Evolutionary conservation across 2,888 invertebrate genomes (phyloP).

Genomic region (Cyaniris semiargus): DNA sequence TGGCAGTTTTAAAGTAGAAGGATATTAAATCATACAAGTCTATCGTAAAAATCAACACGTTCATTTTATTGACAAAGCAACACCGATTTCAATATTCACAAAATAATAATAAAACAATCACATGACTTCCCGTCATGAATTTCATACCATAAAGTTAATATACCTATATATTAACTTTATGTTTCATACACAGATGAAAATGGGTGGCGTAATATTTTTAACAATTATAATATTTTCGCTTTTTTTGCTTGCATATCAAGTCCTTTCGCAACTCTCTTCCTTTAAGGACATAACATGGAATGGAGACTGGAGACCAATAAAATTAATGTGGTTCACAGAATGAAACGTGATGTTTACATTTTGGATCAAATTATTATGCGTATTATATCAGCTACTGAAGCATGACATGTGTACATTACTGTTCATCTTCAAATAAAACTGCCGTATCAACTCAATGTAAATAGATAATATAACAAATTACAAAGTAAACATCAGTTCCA

Average conservation of each 20-base stretch:
- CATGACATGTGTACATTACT: not conserved
- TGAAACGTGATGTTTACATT: not conserved
- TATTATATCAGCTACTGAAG: not conserved
- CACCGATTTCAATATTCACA: not conserved
- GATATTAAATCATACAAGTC: not conserved
- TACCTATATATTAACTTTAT: too few species aligned
- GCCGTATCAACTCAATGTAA: not conserved
- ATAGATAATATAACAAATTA: not conserved
- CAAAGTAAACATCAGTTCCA: not conserved
- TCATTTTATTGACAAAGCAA: conserved; percentile 13
- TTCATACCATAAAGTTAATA: too few species aligned
- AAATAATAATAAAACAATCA: not conserved
- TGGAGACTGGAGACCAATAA: not conserved
- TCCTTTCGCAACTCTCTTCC: not conserved
- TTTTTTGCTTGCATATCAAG: not conserved
- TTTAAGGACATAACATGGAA: not conserved
- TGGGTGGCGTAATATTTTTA: not conserved
- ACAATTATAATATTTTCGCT: not conserved
- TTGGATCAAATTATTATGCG: not conserved
- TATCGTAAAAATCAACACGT: conserved; percentile 5
- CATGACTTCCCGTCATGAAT: not conserved
- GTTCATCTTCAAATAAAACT: not conserved
- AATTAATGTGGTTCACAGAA: not conserved
- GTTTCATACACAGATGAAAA: not conserved
- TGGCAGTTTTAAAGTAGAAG: not conserved